phyloP scores from a whole-genome alignment of 2,888 invertebrate species.

The Balanococcus diminutus region DNA sequence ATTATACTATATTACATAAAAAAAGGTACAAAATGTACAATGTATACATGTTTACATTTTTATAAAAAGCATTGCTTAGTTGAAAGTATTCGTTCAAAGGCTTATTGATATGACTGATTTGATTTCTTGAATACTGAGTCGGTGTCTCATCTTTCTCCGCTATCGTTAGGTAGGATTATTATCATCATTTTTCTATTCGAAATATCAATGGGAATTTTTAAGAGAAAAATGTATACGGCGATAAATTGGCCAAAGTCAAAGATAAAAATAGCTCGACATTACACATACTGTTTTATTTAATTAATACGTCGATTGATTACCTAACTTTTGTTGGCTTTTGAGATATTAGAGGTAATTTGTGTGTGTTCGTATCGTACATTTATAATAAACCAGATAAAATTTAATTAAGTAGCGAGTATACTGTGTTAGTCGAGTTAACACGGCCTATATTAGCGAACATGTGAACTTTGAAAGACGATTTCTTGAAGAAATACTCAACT shows the following conservation, averaged over 20 bases:
- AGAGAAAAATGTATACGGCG: neutral
- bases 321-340: neutral
- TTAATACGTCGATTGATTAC: neutral
- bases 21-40: too few relatives aligned
- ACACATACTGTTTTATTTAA: neutral
- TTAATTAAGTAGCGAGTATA: too few relatives aligned
- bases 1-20: too few relatives aligned
- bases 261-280: neutral
- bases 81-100: too few relatives aligned
- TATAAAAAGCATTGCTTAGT: too few relatives aligned
- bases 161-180: neutral
- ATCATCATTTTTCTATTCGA: neutral
- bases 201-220: neutral
- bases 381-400: neutral
- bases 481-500: too few relatives aligned
- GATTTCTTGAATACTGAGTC: neutral
- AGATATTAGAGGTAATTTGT: neutral
- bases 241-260: neutral
- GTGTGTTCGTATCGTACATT: neutral
- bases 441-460: neutral
- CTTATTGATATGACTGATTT: neutral
- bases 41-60: too few relatives aligned
- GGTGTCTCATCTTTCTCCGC: neutral
- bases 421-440: neutral
- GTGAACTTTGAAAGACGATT: neutral